phyloP scores from a whole-genome alignment of 2,797 vertebrate species.

The Bradypus variegatus region DNA sequence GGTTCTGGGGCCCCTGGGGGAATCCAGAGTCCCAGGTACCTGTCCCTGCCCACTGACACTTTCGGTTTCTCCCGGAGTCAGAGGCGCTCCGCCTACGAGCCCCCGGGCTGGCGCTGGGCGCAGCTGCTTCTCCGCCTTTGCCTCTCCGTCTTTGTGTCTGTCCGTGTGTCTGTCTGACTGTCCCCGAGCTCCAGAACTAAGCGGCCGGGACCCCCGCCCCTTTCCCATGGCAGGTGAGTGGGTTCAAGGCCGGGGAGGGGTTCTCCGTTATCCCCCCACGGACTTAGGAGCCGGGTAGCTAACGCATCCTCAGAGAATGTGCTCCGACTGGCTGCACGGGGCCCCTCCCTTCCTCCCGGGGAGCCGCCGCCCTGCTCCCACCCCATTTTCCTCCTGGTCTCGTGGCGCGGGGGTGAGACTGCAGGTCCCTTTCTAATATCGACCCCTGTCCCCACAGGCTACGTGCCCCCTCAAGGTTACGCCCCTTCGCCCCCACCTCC shows the following conservation, averaged over 20 bases:
- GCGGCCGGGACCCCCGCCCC: background rate
- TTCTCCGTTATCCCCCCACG: slow-evolving; percentile 45
- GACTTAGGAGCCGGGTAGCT: background rate
- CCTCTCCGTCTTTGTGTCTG: slow-evolving; percentile 58
- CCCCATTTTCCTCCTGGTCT: background rate
- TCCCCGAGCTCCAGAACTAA: slow-evolving; percentile 42
- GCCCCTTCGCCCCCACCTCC: slow-evolving; percentile 70
- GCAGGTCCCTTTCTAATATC: background rate
- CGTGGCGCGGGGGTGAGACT: background rate
- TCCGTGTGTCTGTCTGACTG: slow-evolving; percentile 52
- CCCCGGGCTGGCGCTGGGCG: slow-evolving; percentile 50
- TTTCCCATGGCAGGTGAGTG: slow-evolving; percentile 52
- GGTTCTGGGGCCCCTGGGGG: slow-evolving; percentile 56
- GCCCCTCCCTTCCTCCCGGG: slow-evolving; percentile 52
- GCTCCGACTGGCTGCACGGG: slow-evolving; percentile 49
- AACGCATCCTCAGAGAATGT: slow-evolving; percentile 55
- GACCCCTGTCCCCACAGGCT: slow-evolving; percentile 37
- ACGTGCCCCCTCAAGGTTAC: slow-evolving; percentile 72
- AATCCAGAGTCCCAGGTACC: slow-evolving; percentile 57
- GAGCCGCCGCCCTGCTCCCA: slow-evolving; percentile 54
- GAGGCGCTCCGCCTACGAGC: slow-evolving; percentile 55
- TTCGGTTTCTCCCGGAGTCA: slow-evolving; percentile 64
- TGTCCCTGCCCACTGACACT: slow-evolving; percentile 54
- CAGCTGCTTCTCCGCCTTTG: slow-evolving; percentile 36
- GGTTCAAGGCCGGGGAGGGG: background rate